These are phyloP conservation scores for Panulirus ornatus DNA, from an alignment of 1,140 invertebrate species.

Conservation along the genomic window DNA sequence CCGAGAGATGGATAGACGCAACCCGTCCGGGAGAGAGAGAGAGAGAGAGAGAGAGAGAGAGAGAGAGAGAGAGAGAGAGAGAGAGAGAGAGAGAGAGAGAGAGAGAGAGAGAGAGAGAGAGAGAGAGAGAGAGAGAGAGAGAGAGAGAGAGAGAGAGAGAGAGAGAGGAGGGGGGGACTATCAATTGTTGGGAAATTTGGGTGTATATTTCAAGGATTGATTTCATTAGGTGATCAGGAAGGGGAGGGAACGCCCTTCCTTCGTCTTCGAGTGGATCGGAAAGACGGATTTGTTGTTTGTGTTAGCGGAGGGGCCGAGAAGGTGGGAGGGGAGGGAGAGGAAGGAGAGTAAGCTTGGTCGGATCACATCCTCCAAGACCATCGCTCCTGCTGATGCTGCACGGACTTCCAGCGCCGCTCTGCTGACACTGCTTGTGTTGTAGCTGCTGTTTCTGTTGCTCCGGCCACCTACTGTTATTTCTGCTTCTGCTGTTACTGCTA, in stretches of 20 bases:
- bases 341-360: not conserved
- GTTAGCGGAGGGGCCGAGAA: not conserved
- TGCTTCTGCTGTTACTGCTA: no score
- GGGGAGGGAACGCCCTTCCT: constrained; percentile 41
- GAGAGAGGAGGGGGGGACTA: not conserved
- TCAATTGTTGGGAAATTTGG: constrained; percentile 46
- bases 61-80: not conserved
- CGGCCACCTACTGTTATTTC: not conserved
- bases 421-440: no score
- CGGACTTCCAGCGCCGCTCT: no score
- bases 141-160: not conserved
- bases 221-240: constrained; percentile 47
- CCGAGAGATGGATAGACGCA: not conserved
- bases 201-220: constrained; percentile 59
- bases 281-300: not conserved
- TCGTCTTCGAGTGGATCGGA: constrained; percentile 21
- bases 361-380: no score
- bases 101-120: not conserved
- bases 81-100: not conserved
- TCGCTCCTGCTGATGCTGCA: no score
- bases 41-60: not conserved
- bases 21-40: not conserved
- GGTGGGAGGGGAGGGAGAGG: not conserved
- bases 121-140: no score
- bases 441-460: not conserved